Percentiles rank a stretch among this genome's conserved stretches.
Evolutionary conservation across 2,113 vertebrate genomes (phyloP).

Genomic region (Dasypus novemcinctus): DNA sequence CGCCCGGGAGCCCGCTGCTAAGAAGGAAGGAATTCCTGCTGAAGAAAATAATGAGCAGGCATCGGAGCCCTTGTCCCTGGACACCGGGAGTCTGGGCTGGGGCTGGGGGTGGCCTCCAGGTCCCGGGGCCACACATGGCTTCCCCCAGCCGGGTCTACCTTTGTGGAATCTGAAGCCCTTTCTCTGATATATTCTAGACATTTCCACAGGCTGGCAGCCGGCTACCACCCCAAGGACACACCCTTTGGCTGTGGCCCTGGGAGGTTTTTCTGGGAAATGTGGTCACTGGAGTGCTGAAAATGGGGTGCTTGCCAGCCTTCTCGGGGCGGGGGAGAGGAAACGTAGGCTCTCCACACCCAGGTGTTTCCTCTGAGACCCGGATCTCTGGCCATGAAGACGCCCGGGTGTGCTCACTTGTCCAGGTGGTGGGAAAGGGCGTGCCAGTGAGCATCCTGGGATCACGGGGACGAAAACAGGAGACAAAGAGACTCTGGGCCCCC

Average conservation of each 20-base stretch:
- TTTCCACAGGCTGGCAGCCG: background rate
- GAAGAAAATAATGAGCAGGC: background rate
- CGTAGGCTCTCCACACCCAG: background rate
- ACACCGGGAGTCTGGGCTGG: background rate
- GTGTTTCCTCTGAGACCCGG: background rate
- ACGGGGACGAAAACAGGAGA: background rate
- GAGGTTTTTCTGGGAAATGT: background rate
- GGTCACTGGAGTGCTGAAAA: background rate
- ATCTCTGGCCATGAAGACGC: background rate
- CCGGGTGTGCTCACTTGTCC: background rate
- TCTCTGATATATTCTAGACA: background rate
- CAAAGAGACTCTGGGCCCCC: background rate
- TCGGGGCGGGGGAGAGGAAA: background rate
- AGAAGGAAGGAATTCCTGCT: background rate
- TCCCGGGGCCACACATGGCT: background rate
- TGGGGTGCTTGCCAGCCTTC: background rate
- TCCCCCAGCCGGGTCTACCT: background rate
- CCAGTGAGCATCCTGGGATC: background rate
- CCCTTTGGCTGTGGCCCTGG: background rate
- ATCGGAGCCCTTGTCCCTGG: fast-evolving
- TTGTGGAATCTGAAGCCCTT: background rate
- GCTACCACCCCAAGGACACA: background rate
- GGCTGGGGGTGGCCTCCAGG: background rate
- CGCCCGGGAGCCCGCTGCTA: background rate
- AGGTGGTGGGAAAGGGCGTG: background rate